A percentile compares a stretch with the other conserved stretches of the same genome.
Evolutionary conservation across 1,140 invertebrate species (phyloP).

Genomic region (Caenorhabditis remanei): DNA sequence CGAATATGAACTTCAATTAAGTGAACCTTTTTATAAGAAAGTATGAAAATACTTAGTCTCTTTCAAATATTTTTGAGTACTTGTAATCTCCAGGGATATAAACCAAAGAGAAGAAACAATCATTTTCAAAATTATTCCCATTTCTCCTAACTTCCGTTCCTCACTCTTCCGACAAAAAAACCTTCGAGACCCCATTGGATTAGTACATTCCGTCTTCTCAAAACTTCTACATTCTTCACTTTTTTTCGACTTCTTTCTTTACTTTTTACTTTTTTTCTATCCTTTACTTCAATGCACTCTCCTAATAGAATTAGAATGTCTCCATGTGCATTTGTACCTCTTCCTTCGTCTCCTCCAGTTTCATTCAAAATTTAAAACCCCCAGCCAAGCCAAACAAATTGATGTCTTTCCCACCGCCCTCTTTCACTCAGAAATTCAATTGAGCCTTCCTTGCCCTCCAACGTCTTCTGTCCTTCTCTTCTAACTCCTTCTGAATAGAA

Average conservation of each 20-base stretch:
- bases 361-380: neutral
- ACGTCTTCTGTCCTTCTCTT: neutral
- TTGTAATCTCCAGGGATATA: too few relatives aligned
- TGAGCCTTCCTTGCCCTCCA: neutral
- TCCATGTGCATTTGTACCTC: neutral
- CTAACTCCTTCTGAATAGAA: constrained; percentile 1
- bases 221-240: neutral
- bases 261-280: neutral
- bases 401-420: neutral
- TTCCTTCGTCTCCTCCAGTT: neutral
- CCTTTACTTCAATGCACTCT: neutral
- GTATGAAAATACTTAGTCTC: too few relatives aligned
- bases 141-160: too few relatives aligned
- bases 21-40: too few relatives aligned
- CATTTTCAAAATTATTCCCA: too few relatives aligned
- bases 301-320: constrained; percentile 18
- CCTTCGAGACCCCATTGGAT: neutral
- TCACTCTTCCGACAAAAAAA: too few relatives aligned
- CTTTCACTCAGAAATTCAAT: neutral
- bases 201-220: neutral
- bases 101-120: too few relatives aligned
- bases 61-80: too few relatives aligned
- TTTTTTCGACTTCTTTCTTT: neutral
- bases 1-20: too few relatives aligned
- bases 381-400: neutral